Conservation (phyloP, 2,888 invertebrate species). For the Asteroscopus sphinx region DNA sequence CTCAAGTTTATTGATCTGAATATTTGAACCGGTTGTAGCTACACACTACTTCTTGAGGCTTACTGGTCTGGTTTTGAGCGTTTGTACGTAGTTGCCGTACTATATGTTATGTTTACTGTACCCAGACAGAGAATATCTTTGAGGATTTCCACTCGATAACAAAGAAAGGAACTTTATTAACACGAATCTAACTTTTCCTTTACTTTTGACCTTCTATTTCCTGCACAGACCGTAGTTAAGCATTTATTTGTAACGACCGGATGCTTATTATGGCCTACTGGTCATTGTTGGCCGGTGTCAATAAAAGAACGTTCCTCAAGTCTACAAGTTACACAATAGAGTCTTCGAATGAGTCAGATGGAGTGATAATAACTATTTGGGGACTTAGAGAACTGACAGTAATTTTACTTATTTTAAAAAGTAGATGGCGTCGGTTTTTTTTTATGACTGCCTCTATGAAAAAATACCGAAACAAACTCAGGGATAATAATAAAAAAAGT, state of each 20-base stretch:
- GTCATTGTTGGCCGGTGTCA: slow-evolving; percentile 10
- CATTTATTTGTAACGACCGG: slow-evolving; percentile 34
- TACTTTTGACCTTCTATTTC: slow-evolving; percentile 21
- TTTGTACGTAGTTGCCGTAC: no score
- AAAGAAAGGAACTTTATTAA: background rate
- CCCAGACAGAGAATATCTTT: no score
- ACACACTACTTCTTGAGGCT: no score
- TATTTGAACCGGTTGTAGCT: no score
- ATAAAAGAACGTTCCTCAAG: slow-evolving; percentile 18
- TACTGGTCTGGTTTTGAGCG: no score
- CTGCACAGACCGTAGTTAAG: slow-evolving; percentile 17
- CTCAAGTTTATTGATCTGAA: no score
- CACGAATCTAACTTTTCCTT: slow-evolving; percentile 15
- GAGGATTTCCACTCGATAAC: no score
- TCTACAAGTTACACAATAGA: slow-evolving; percentile 23
- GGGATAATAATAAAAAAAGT: no score
- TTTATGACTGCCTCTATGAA: no score
- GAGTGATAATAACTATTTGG: background rate
- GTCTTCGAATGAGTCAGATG: background rate
- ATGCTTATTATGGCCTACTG: slow-evolving; percentile 18
- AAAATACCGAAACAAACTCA: no score
- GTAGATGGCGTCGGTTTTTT: no score
- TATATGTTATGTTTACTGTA: no score
- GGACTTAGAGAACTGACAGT: background rate
- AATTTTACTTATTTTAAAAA: background rate